Conservation (phyloP, 2,888 invertebrate species). For the Nephrotoma guestfalica region DNA sequence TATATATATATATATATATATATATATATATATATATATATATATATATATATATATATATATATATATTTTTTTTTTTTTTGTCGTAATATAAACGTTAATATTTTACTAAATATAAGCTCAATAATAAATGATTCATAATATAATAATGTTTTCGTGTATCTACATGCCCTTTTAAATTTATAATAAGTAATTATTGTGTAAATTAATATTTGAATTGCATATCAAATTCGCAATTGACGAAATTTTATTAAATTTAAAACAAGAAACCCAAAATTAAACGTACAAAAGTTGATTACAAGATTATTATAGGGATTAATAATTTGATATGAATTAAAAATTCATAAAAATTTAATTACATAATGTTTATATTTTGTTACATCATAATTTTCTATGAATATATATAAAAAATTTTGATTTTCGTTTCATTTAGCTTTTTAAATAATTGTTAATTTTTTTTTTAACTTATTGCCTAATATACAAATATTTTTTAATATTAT, state of each 20-base stretch:
- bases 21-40: too few species aligned
- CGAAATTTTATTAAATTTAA: background rate
- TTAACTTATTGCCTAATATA: background rate
- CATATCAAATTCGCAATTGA: background rate
- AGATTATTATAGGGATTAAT: background rate
- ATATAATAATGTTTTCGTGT: background rate
- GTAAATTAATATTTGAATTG: background rate
- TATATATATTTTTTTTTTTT: background rate
- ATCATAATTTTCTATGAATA: background rate
- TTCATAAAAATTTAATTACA: background rate
- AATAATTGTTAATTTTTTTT: background rate
- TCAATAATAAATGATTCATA: background rate
- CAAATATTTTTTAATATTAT: background rate
- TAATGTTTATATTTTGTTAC: background rate
- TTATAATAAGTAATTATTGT: background rate
- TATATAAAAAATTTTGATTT: background rate
- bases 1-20: too few species aligned
- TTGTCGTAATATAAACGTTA: background rate
- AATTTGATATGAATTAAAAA: background rate
- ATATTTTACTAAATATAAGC: background rate
- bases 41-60: too few species aligned
- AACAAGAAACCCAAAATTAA: background rate
- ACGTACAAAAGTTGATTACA: background rate
- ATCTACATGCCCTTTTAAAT: background rate
- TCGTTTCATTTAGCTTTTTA: background rate